Percentiles rank a stretch among this genome's conserved stretches.
Conservation (phyloP, 2,113 vertebrate genomes). For the Labeo rohita region DNA sequence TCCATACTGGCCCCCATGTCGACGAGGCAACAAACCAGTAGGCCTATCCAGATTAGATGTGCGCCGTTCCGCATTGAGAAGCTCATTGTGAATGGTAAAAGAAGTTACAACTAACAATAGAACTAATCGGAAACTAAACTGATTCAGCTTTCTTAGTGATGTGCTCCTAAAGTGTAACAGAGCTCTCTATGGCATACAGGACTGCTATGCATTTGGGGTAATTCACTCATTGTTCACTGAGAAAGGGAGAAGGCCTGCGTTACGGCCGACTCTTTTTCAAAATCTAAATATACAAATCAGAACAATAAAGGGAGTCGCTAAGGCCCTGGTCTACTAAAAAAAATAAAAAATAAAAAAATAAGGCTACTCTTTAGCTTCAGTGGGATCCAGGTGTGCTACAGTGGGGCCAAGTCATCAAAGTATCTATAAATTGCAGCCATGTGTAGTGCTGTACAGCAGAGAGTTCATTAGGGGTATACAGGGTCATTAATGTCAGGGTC, state of each 20-base stretch:
- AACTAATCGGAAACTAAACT: slow-evolving; percentile 44
- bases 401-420: slow-evolving; percentile 13
- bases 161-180: slow-evolving; percentile 48
- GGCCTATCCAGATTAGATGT: slow-evolving; percentile 81
- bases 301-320: not conserved
- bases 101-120: not conserved
- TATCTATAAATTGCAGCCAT: slow-evolving; percentile 40
- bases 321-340: slow-evolving; percentile 16
- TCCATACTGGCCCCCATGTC: slow-evolving; percentile 89
- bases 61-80: slow-evolving; percentile 67
- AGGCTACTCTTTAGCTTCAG: slow-evolving; percentile 23
- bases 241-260: slow-evolving; percentile 23
- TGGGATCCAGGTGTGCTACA: slow-evolving; percentile 39
- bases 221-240: slow-evolving; percentile 50
- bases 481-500: slow-evolving; percentile 29
- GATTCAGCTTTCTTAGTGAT: slow-evolving; percentile 13
- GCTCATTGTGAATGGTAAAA: slow-evolving; percentile 58
- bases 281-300: not conserved
- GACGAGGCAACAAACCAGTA: slow-evolving; percentile 86
- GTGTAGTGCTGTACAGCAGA: slow-evolving; percentile 36
- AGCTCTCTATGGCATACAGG: slow-evolving; percentile 32
- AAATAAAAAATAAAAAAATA: slow-evolving; percentile 16
- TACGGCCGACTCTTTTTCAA: slow-evolving; percentile 34
- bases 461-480: slow-evolving; percentile 35
- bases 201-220: slow-evolving; percentile 38